Evolutionary conservation across 1,140 invertebrate genomes (phyloP).

Genomic region (Leptopilina boulardi): DNA sequence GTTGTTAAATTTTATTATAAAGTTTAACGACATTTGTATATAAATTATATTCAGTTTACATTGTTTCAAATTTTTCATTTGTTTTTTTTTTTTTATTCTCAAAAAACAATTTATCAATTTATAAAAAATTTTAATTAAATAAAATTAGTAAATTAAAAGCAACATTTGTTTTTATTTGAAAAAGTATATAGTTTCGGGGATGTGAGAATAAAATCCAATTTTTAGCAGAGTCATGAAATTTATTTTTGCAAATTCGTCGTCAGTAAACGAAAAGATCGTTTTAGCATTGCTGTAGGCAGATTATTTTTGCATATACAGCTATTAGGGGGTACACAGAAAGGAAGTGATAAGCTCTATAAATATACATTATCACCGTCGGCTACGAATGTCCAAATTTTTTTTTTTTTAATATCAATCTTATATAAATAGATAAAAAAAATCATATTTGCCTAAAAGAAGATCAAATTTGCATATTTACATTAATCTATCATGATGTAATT

Average conservation of each 20-base stretch:
- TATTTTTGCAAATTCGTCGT: constrained; percentile 25
- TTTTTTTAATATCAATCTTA: background rate
- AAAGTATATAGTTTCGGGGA: too few species aligned
- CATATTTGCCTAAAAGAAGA: background rate
- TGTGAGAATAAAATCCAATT: background rate
- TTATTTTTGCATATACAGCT: constrained; percentile 18
- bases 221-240: constrained; percentile 22
- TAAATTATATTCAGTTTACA: too few species aligned
- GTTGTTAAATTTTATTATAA: too few species aligned
- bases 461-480: too few species aligned
- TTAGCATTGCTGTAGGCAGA: background rate
- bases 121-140: too few species aligned
- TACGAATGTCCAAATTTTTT: background rate
- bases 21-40: too few species aligned
- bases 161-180: too few species aligned
- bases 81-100: too few species aligned
- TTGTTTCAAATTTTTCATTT: too few species aligned
- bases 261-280: constrained; percentile 3
- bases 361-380: background rate
- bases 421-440: background rate
- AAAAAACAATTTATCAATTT: too few species aligned
- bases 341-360: constrained; percentile 4
- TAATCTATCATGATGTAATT: too few species aligned
- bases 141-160: too few species aligned
- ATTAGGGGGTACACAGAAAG: constrained; percentile 16